Evolutionary conservation across 2,113 vertebrate species (phyloP).

Genomic region (Numenius arquata): DNA sequence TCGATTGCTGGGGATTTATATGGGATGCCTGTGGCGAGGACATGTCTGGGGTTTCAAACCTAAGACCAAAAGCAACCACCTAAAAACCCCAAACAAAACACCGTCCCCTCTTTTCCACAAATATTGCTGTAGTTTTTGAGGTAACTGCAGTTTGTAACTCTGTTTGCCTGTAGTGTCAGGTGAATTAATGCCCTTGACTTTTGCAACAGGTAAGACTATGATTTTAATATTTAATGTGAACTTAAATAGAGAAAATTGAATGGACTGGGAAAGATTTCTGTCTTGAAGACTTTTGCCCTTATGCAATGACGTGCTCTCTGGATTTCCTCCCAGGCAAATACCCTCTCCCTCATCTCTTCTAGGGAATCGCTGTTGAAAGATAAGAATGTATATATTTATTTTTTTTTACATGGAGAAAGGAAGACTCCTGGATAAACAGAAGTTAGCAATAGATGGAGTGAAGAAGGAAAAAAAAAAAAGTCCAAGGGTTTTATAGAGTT

Average conservation of each 20-base stretch:
- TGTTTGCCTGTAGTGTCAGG: fast-evolving
- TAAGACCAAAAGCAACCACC: fast-evolving
- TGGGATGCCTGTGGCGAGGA: not conserved
- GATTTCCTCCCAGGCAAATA: not conserved
- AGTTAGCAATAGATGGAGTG: not conserved
- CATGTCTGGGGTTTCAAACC: not conserved
- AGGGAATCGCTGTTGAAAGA: not conserved
- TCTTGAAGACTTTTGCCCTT: not conserved
- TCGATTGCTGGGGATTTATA: not conserved
- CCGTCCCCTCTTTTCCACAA: fast-evolving
- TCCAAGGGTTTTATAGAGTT: not conserved
- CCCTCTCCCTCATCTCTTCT: not conserved
- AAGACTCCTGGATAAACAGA: not conserved
- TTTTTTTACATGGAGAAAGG: not conserved
- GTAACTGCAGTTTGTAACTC: not conserved
- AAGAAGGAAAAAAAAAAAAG: not conserved
- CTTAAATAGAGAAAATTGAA: not conserved
- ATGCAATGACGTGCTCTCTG: fast-evolving
- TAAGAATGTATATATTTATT: no score
- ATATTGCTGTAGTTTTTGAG: not conserved
- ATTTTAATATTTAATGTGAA: not conserved
- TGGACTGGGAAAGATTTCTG: fast-evolving
- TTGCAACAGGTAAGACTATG: not conserved
- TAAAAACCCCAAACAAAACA: not conserved
- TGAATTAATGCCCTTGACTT: not conserved